Base-by-base conservation (phyloP, 2,888 invertebrate species). In the Tenthredo mesomela region DNA sequence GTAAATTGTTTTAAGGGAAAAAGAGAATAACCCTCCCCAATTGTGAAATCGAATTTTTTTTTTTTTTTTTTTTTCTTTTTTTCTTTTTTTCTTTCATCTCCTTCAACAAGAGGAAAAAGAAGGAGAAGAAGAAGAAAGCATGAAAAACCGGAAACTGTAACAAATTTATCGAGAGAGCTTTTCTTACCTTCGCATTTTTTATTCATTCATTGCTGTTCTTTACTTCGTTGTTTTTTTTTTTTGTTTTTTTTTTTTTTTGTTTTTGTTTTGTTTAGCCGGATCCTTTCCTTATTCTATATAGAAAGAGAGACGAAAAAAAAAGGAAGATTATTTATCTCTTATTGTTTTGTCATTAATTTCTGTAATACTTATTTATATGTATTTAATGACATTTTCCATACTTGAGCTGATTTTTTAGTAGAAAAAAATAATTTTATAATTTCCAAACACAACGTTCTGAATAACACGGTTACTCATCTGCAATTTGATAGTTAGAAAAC, bases 1-100 rank as follows among this genome's bases (percentile, higher is more conserved):
- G 77, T 54, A 29, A 77, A 73, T 73, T 73, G 71, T 73, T 73
- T 47, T 73, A 73, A 73, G 71, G 71, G 21, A 40, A 43, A 40
- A 43, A 73, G 25, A 43, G 40, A 70, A 73, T 73, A 73, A 73
- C 43, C 71, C 43, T 43, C 25, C 3, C 43, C 43, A 43, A 43
- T 9, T n/a, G 21, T 9, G 21, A 43, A 43, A 73, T 73, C 43
- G 71, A 73, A 71, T 71, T 71, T 71, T 18, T 10, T 33, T 10
- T 54, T 54, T 15, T 37, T 7, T 7, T 37, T 37, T 37, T 37
- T 37, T 37, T 7, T 37, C 2, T 4, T 33, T 3, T 33, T 4
- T 5, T 33, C 37, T 15, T 37, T 7, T 37, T 6, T 37, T 37
- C 7, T 7, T 37, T 7, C 7, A 2, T 33, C 4, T 33, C 4